Evolutionary conservation across 1,140 invertebrate genomes (phyloP).

Genomic region (Tetramorium simillimum): DNA sequence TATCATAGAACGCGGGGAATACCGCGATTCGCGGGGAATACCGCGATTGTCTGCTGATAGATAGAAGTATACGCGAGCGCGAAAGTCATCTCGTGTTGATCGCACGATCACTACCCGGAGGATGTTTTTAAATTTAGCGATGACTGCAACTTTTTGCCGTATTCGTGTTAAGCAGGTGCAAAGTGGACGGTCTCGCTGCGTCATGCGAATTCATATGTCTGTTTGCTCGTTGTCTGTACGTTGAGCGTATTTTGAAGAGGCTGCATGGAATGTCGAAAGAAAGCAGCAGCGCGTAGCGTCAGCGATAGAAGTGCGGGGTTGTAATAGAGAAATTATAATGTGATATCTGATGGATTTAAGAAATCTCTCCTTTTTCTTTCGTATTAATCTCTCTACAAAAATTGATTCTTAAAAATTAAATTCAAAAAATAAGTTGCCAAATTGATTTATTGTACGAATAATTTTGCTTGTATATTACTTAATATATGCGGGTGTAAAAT

Average conservation of each 20-base stretch:
- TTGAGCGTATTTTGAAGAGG: slow-evolving; percentile 9
- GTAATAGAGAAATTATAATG: not conserved
- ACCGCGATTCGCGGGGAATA: not conserved
- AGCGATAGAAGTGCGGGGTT: not conserved
- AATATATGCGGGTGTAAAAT: not conserved
- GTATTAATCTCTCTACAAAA: not conserved
- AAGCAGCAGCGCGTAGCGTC: not conserved
- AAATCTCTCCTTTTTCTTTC: not conserved
- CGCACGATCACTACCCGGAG: slow-evolving; percentile 9
- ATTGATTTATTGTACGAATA: not conserved
- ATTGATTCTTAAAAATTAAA: not conserved
- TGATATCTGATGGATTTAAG: not conserved
- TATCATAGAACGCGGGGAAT: not conserved
- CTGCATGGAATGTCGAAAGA: not conserved
- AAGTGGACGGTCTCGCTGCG: slow-evolving; percentile 29
- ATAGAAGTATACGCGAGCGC: not conserved
- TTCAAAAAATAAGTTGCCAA: not conserved
- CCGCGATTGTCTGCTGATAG: not conserved
- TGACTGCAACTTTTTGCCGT: slow-evolving; percentile 32
- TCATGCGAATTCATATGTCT: slow-evolving; percentile 21
- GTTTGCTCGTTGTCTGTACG: slow-evolving; percentile 8
- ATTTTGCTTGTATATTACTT: not conserved
- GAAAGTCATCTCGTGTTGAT: slow-evolving; percentile 17
- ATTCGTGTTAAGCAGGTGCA: slow-evolving; percentile 31
- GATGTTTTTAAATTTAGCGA: slow-evolving; percentile 56